Evolutionary conservation across 2,888 invertebrate genomes (phyloP).

Genomic region (Brachypalpus laphriformis): DNA sequence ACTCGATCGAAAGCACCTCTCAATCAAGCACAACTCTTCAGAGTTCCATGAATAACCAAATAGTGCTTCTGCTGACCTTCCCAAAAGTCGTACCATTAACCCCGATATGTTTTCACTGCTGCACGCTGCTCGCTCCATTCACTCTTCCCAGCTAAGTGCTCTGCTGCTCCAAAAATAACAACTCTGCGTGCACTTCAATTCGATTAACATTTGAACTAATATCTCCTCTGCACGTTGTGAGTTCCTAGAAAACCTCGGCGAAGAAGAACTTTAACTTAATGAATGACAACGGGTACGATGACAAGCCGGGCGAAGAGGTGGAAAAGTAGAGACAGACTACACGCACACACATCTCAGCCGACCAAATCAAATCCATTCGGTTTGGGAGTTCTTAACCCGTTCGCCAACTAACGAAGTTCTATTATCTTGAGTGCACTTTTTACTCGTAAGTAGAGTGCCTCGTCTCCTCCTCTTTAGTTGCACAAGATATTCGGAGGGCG

Average conservation of each 20-base stretch:
- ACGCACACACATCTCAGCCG: conserved; percentile 5
- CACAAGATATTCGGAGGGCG: too few relatives aligned
- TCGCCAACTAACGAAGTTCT: conserved; percentile 74
- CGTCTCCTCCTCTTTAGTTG: conserved; percentile 1
- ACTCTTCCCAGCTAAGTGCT: conserved; percentile 59
- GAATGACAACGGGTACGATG: conserved; percentile 53
- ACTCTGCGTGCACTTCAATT: conserved; percentile 69
- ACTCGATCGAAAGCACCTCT: conserved; percentile 40
- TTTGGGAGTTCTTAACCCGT: conserved; percentile 17
- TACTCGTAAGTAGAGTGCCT: conserved; percentile 72
- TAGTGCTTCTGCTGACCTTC: conserved; percentile 64
- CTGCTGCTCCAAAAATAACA: conserved; percentile 56
- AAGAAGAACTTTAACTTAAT: conserved; percentile 49
- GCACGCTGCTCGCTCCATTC: conserved; percentile 18
- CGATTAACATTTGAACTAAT: conserved; percentile 74
- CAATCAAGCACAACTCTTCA: conserved; percentile 2
- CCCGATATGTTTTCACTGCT: conserved; percentile 42
- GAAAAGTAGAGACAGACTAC: too few relatives aligned
- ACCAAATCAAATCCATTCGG: conserved; percentile 48
- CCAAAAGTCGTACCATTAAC: conserved; percentile 72
- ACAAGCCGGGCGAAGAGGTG: not conserved
- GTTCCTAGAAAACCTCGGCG: conserved; percentile 49
- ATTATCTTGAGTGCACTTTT: conserved; percentile 76
- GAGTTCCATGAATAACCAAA: conserved; percentile 29
- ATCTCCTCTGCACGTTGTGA: conserved; percentile 39